These are phyloP conservation scores for Spodoptera picta DNA, from an alignment of 2,888 invertebrate species.

Conservation along the genomic window DNA sequence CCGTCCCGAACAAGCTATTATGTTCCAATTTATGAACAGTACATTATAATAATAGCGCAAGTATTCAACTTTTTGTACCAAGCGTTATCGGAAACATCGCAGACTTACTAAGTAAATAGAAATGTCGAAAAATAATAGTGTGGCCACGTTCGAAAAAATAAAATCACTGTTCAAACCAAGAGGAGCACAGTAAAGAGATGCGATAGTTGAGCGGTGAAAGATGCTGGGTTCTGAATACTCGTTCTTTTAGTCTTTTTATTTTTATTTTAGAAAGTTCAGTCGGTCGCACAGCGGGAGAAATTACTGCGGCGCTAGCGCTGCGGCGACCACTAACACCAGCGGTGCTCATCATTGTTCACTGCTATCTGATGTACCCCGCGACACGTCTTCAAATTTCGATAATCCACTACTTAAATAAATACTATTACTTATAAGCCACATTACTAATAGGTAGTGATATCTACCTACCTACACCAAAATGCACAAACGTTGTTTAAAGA, in stretches of 20 bases:
- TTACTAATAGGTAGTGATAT: slow-evolving; percentile 62
- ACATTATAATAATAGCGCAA: slow-evolving; percentile 58
- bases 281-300: slow-evolving; percentile 85
- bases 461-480: slow-evolving; percentile 67
- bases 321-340: slow-evolving; percentile 76
- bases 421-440: slow-evolving; percentile 1
- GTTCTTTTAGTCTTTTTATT: slow-evolving; percentile 85
- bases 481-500: slow-evolving; percentile 64
- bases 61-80: slow-evolving; percentile 54
- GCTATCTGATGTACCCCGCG: slow-evolving; percentile 71
- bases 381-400: slow-evolving; percentile 40
- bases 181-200: slow-evolving; percentile 70
- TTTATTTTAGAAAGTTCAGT: slow-evolving; percentile 87
- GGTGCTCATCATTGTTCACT: slow-evolving; percentile 79
- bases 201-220: slow-evolving; percentile 85
- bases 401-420: slow-evolving; percentile 26
- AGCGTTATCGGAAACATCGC: slow-evolving; percentile 57
- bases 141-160: slow-evolving; percentile 59
- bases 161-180: slow-evolving; percentile 62
- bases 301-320: slow-evolving; percentile 70
- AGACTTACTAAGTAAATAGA: slow-evolving; percentile 50
- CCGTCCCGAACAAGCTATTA: slow-evolving; percentile 62
- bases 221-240: slow-evolving; percentile 82
- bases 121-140: slow-evolving; percentile 59
- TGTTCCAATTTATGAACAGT: slow-evolving; percentile 60